phyloP scores from a whole-genome alignment of 2,888 invertebrate genomes.

The Nomada hirtipes region DNA sequence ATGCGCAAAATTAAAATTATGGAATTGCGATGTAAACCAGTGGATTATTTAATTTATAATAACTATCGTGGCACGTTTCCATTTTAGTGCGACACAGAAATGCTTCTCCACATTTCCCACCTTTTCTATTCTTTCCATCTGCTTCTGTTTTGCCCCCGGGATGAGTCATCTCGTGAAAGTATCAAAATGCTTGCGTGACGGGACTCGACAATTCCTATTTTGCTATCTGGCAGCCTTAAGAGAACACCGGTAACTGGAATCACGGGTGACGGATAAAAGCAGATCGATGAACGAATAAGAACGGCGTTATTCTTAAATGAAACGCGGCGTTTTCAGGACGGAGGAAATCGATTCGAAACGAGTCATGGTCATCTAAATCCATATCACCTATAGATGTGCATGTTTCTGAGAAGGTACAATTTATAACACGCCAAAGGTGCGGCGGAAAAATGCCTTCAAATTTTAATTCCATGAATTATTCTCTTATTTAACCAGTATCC shows the following conservation, averaged over 20 bases:
- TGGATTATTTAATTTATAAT: background rate
- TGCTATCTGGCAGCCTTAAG: background rate
- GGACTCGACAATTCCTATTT: slow-evolving; percentile 19
- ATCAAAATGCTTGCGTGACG: slow-evolving; percentile 41
- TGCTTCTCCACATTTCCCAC: background rate
- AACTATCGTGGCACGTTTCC: slow-evolving; percentile 5
- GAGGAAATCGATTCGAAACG: slow-evolving; percentile 71
- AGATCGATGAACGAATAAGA: slow-evolving; percentile 57
- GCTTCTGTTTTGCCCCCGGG: background rate
- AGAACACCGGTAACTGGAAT: slow-evolving; percentile 13
- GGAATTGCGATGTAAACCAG: background rate
- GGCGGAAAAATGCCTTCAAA: too few species aligned
- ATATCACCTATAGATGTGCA: slow-evolving; percentile 45
- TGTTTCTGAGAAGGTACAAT: background rate
- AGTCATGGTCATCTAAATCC: slow-evolving; percentile 73
- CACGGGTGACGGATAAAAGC: slow-evolving; percentile 2
- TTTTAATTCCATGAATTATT: background rate
- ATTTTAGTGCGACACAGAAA: background rate
- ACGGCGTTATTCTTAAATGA: slow-evolving; percentile 68
- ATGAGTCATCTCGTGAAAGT: slow-evolving; percentile 19
- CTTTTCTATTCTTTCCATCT: background rate
- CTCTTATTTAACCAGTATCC: too few species aligned
- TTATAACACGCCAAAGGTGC: too few species aligned
- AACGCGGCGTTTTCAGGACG: slow-evolving; percentile 67
- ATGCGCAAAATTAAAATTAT: too few species aligned